Evolutionary conservation across 1,140 invertebrate genomes (phyloP), one percentile per base, ranked within the genome.

Genomic region (Drosophila funebris): DNA sequence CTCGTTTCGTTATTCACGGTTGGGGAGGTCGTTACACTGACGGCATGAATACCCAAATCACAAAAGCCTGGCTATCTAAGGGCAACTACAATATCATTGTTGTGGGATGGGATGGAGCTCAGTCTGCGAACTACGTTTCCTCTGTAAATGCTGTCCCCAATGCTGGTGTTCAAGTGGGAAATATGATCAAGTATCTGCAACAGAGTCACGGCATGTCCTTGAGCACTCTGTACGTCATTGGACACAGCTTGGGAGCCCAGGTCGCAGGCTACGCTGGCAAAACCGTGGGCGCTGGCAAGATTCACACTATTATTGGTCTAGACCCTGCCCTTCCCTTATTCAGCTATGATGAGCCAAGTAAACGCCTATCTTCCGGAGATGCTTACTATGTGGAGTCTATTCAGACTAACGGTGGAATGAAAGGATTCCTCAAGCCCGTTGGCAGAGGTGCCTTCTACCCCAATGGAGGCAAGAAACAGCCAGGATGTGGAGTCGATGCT

Each of bases 381-480:
- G 95, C 94, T 0, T 54, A 92, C 1, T 94, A 94, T 66, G 95
- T 96, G 0, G 94, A 96, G 90, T 94, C 95, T 0, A 95, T 96
- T 50, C 96, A 96, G 76, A 96, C 96, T 0, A 94, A 95, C 69
- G 94, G 93, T 18, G 94, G 94, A 8, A 82, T 93, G 56, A 87
- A 95, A 8, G 94, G 93, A 75, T 94, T 94, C 54, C 41, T 87
- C 7, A 66, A 69, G 4, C 85, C 91, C 2, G 78, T 93, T 18
- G 93, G 93, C 14, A 85, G 93, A 67, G 92, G 91, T 20, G 94
- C 94, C 72, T 95, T 94, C 46, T 74, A 74, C 14, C 93, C 93
- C 1, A 94, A 94, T 71, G 93, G 93, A 2, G 93, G 93, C 6
- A 54, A 50, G 5, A 27, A 57, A 0, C 94, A 95, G 80, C 93